These are phyloP conservation scores for Parnassius mnemosyne DNA, from an alignment of 2,888 invertebrate genomes.

Conservation along the genomic window DNA sequence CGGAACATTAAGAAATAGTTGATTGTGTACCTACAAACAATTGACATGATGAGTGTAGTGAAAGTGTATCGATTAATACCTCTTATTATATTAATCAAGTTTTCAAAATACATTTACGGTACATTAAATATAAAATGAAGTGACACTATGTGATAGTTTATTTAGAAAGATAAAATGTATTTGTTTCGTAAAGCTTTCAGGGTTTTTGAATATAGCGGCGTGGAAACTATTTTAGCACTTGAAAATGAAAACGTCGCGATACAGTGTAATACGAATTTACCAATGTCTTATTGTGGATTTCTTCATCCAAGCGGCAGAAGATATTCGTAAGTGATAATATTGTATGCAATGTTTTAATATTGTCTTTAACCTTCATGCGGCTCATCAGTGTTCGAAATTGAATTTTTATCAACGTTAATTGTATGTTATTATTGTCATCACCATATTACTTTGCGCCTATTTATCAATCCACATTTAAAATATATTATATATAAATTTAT, in stretches of 20 bases:
- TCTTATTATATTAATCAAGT: neutral
- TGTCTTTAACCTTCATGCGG: too few species aligned
- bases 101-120: slow-evolving; percentile 11
- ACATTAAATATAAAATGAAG: neutral
- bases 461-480: too few species aligned
- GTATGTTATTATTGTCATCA: too few species aligned
- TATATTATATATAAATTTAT: too few species aligned
- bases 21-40: neutral
- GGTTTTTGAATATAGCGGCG: slow-evolving; percentile 51
- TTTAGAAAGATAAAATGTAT: neutral
- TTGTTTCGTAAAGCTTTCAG: slow-evolving; percentile 50
- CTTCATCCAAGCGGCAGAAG: slow-evolving; percentile 64
- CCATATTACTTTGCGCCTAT: too few species aligned
- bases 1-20: neutral
- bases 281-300: slow-evolving; percentile 70
- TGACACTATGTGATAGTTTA: neutral
- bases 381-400: too few species aligned
- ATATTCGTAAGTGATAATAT: slow-evolving; percentile 60
- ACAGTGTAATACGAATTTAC: slow-evolving; percentile 57
- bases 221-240: slow-evolving; percentile 59
- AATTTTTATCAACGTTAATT: too few species aligned
- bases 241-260: slow-evolving; percentile 59
- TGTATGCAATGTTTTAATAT: too few species aligned
- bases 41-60: slow-evolving; percentile 4
- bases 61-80: slow-evolving; percentile 2